A percentile compares a stretch with the other conserved stretches of the same genome.
phyloP scores from a whole-genome alignment of 2,797 vertebrate species.

The Myotis planiceps region DNA sequence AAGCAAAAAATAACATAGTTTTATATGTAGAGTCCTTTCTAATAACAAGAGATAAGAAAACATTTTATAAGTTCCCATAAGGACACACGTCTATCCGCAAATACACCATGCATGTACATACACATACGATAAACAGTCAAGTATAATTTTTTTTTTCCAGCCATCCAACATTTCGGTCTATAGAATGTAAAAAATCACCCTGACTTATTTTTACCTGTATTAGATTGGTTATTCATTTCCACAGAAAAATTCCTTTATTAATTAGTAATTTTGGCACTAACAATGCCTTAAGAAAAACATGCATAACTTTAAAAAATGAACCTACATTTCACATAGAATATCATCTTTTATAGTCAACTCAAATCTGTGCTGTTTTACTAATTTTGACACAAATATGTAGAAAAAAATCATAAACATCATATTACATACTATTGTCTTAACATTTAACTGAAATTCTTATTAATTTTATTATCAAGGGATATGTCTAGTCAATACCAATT shows the following conservation, averaged over 20 bases:
- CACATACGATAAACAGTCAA: neutral
- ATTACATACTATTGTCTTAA: slow-evolving; percentile 66
- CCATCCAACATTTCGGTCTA: neutral
- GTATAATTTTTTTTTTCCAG: neutral
- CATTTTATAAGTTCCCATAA: neutral
- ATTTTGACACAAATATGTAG: neutral
- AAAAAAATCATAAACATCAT: slow-evolving; percentile 32
- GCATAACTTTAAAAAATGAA: neutral
- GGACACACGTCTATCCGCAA: neutral
- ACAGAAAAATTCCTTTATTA: neutral
- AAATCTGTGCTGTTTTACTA: neutral
- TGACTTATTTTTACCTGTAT: neutral
- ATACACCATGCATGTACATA: neutral
- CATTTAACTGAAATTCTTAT: slow-evolving; percentile 74
- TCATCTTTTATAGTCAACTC: neutral
- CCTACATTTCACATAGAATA: slow-evolving; percentile 23
- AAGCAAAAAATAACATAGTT: neutral
- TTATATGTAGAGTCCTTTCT: neutral
- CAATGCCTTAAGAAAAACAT: neutral
- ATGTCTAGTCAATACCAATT: slow-evolving; percentile 74
- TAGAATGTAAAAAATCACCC: neutral
- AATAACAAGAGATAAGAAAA: neutral
- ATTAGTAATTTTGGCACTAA: neutral
- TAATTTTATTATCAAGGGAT: slow-evolving; percentile 82
- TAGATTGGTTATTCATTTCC: neutral